Evolutionary conservation across 2,113 vertebrate species (phyloP), one percentile per base, ranked within the genome.

Genomic region (Rhodinocichla rosea): DNA sequence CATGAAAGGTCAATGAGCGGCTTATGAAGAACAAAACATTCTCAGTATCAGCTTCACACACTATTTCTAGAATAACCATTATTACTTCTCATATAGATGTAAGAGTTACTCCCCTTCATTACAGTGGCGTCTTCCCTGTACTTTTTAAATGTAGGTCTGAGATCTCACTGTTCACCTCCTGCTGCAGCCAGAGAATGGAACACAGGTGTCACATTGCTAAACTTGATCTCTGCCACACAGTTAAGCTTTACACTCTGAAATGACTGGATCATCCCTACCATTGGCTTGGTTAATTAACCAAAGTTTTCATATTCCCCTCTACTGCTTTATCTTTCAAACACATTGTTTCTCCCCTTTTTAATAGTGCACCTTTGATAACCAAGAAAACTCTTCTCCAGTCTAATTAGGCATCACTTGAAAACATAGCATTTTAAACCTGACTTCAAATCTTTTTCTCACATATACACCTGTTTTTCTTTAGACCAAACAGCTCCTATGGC

Each of bases 141-240:
- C 91, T 93, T 97, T 74, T 91, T 94, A 92, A 95, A 97, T 68
- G 40, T 82, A 94, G 87, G 76, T 91, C 86, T 95, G 63, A 94
- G 78, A 87, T 83, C 70, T 86, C 70, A 94, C 56, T 91, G 83
- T 52, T 92, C 95, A 93, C 83, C 95, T 94, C 95, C 97, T 91
- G 96, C 97, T 92, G 88, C 14, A 96, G 83, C 70, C 83, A 71
- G 87, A 97, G 94, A 95, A 97, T 78, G 87, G 85, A 97, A 94
- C 50, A 89, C 78, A 95, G 83, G 88, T 95, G 83, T 87, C 95
- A 97, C 33, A 90, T 91, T 80, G 94, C 88, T 93, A 82, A 95
- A 97, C 87, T 95, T 89, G 62, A 96, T 95, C 94, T 96, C 74
- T 91, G 91, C 67, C 91, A 93, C 14, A 10, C 42, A 67, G 92